Evolutionary conservation across 2,113 vertebrate species (phyloP), one percentile per base, ranked within the genome.

Genomic region (Indicator maculatus): DNA sequence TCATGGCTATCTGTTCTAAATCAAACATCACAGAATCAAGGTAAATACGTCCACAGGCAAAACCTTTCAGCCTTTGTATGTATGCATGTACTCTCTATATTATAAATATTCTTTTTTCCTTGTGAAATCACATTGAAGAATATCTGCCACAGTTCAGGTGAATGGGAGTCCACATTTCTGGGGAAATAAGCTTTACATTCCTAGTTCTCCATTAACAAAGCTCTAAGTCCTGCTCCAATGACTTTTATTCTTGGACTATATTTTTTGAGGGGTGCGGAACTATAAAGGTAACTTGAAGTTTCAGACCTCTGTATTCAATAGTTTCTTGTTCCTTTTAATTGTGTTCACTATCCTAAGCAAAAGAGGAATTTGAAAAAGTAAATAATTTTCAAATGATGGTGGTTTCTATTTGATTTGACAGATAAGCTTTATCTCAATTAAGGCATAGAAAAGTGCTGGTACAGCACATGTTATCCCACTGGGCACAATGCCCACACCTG

Each of bases 381-480:
- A 83, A 60, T 67, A 77, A 86, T 31, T 45, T 63, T 50, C 60
- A 93, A 85, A 38, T 41, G 53, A 33, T 74, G 60, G 59, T 64
- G 83, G 81, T 59, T 90, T 88, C 86, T 65, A 45, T 89, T 85
- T 92, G 71, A 92, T 93, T 85, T 86, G 63, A 79, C 59, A 85
- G 84, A 93, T 67, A 88, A 96, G 78, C 26, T 69, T 88, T 80
- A 77, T 77, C 77, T 63, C 67, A 87, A 93, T 85, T 65, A 77
- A 85, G 67, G 84, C 0, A 0, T 33, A 60, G 36, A n/a, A 44
- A 77, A 50, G 33, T 19, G 19, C 66, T 87, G 71, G 82, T 88
- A 86, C 41, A 76, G 71, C 24, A 66, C 66, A 63, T 56, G 53
- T 56, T 89, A 71, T 31, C 67, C 60, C 64, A 47, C 33, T 72